Base-by-base conservation (phyloP, 1,140 invertebrate genomes). In the Aphelenchoides avenae region DNA sequence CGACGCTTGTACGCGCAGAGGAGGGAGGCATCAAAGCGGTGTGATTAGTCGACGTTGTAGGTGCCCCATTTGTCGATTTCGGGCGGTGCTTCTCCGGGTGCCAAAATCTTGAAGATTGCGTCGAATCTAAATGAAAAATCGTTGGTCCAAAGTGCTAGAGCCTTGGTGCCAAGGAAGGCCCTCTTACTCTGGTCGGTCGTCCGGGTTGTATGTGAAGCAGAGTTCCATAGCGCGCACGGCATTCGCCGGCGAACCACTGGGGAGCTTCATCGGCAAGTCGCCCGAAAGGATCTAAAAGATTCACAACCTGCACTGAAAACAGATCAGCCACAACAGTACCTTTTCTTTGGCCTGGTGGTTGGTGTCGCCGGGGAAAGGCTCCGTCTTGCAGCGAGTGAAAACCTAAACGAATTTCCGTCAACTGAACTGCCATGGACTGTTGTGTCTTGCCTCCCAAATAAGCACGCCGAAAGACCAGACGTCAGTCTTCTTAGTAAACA, bases 341-440 rank as follows among this genome's bases (percentile, higher is more conserved):
- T 52, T 57, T 34, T 26, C 89, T 64, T 91, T 82, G 0, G 89
- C 89, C 78, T 89, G 86, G 26, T 87, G 87, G 79, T 93, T 93
- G 44, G 86, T 88, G 82, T 91, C 85, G 13, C 91, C 91, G 37
- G 85, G 86, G 73, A 95, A 96, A 0, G 91, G 91, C 42, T 64
- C 61, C 53, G n/a, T 88, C 91, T 58, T 86, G 86, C 7, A 91
- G 91, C 77, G 86, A 85, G 0, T 89, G 88, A 80, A 93, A 94
- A 71, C 24, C 20, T 44, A 51, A 31, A 39, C 5, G 18, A n/a
- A 50, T 50, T 40, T 64, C 34, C 30, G 37, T 15, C 31, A 1
- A 3, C 46, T 34, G 6, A 30, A 5, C 13, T 31, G 31, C 3
- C 31, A 0, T 33, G n/a, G n/a, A n/a, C n/a, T n/a, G n/a, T n/a